These are phyloP conservation scores for Lutjanus campechanus DNA, from an alignment of 2,797 vertebrate genomes.

Conservation along the genomic window DNA sequence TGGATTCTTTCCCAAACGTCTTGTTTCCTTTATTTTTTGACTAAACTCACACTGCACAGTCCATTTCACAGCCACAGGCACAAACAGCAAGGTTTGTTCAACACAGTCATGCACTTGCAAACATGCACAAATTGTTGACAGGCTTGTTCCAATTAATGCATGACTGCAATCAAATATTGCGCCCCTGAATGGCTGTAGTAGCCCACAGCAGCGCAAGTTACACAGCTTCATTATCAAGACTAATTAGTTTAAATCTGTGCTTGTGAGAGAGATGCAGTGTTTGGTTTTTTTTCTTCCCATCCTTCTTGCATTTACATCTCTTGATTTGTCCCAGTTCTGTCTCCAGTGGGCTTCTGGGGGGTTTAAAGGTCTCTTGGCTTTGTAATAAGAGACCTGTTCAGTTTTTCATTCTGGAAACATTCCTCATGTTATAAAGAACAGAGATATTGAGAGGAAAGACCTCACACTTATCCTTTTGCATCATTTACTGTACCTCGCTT, in stretches of 20 bases:
- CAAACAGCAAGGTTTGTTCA: slow-evolving; percentile 30
- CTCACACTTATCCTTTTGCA: slow-evolving; percentile 19
- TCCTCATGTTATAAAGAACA: not conserved
- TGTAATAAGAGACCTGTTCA: slow-evolving; percentile 8
- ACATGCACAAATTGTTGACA: slow-evolving; percentile 38
- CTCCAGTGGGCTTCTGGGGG: not conserved
- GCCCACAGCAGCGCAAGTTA: slow-evolving; percentile 4
- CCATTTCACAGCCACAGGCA: slow-evolving; percentile 24
- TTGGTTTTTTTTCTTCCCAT: not conserved
- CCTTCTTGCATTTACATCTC: slow-evolving; percentile 6
- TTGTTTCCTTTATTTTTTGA: not conserved
- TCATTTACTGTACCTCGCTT: slow-evolving; percentile 14
- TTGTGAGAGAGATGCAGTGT: not conserved
- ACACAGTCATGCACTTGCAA: slow-evolving; percentile 30
- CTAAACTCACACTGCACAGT: not conserved
- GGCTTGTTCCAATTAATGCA: slow-evolving; percentile 34
- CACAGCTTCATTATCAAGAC: slow-evolving; percentile 8
- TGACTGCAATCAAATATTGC: slow-evolving; percentile 14
- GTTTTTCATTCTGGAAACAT: not conserved
- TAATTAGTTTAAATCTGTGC: slow-evolving; percentile 27
- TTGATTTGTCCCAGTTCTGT: not conserved
- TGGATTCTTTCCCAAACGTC: not conserved
- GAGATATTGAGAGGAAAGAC: slow-evolving; percentile 6
- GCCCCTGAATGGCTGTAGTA: slow-evolving; percentile 33
- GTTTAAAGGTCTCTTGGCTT: slow-evolving; percentile 16